Evolutionary conservation across 2,888 invertebrate genomes (phyloP).

Genomic region (Danaus chrysippus): DNA sequence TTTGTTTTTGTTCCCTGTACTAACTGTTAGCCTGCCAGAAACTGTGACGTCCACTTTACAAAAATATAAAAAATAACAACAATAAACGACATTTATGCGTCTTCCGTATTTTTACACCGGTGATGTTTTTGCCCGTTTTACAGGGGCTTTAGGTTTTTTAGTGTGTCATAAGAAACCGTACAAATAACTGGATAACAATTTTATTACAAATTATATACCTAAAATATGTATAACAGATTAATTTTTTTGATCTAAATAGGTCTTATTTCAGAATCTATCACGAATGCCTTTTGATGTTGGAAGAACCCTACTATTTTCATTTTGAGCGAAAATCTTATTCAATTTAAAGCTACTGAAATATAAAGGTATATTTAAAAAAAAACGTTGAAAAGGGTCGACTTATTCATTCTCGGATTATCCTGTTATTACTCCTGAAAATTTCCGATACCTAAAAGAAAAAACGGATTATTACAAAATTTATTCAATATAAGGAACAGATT

Average conservation of each 20-base stretch:
- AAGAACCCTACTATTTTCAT: not conserved
- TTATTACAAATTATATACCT: too few relatives aligned
- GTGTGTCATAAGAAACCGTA: too few relatives aligned
- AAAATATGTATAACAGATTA: too few relatives aligned
- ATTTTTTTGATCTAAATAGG: too few relatives aligned
- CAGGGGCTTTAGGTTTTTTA: too few relatives aligned
- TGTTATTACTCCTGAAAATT: conserved; percentile 60
- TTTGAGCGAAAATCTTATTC: conserved; percentile 12
- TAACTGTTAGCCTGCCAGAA: conserved; percentile 18
- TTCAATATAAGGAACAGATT: conserved; percentile 64
- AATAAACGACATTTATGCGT: conserved; percentile 11
- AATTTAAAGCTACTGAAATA: conserved; percentile 14
- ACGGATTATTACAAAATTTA: conserved; percentile 71
- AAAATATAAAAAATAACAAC: conserved; percentile 13
- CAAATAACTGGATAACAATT: too few relatives aligned
- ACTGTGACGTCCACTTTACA: conserved; percentile 16
- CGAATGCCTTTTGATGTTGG: too few relatives aligned
- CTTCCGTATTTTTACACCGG: not conserved
- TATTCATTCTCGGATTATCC: conserved; percentile 69
- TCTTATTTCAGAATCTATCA: too few relatives aligned
- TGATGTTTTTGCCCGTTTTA: too few relatives aligned
- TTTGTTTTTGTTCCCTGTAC: conserved; percentile 16
- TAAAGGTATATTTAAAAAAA: conserved; percentile 28
- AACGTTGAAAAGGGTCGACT: conserved; percentile 54
- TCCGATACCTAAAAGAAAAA: conserved; percentile 56